phyloP scores from a whole-genome alignment of 2,113 vertebrate species.

The Paraplagusia blochii region DNA sequence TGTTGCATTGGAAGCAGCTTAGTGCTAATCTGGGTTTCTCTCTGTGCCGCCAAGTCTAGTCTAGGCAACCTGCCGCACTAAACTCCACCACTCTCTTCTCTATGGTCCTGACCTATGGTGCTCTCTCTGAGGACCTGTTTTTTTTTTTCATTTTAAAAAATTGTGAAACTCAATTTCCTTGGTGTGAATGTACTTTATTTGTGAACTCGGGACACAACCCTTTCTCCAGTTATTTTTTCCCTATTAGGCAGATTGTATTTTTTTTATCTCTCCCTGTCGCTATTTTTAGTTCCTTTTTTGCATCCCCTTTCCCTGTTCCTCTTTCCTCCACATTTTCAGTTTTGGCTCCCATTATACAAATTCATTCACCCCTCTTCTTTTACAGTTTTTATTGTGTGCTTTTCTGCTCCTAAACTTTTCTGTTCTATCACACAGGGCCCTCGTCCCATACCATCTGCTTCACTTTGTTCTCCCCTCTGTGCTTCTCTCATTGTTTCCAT shows the following conservation, averaged over 20 bases:
- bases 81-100: slow-evolving; percentile 43
- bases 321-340: slow-evolving; percentile 8
- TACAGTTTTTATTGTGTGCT: slow-evolving; percentile 2
- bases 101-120: slow-evolving; percentile 40
- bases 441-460: slow-evolving; percentile 56
- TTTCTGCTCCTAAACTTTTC: slow-evolving; percentile 3
- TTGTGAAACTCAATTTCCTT: background rate
- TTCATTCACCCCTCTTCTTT: background rate
- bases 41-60: slow-evolving; percentile 58
- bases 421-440: slow-evolving; percentile 29
- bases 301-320: background rate
- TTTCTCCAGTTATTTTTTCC: too few relatives aligned
- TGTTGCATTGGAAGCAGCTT: slow-evolving; percentile 68
- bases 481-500: background rate
- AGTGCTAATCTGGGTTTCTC: slow-evolving; percentile 68
- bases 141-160: slow-evolving; percentile 1
- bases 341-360: too few relatives aligned
- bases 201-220: too few relatives aligned
- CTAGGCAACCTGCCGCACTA: slow-evolving; percentile 33
- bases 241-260: background rate
- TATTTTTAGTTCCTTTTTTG: slow-evolving; percentile 10
- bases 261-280: slow-evolving; percentile 3
- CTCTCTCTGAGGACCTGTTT: slow-evolving; percentile 8
- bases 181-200: slow-evolving; percentile 11
- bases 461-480: slow-evolving; percentile 20